These are phyloP conservation scores for Meiosimyza platycephala DNA, from an alignment of 2,888 invertebrate genomes.

Conservation along the genomic window DNA sequence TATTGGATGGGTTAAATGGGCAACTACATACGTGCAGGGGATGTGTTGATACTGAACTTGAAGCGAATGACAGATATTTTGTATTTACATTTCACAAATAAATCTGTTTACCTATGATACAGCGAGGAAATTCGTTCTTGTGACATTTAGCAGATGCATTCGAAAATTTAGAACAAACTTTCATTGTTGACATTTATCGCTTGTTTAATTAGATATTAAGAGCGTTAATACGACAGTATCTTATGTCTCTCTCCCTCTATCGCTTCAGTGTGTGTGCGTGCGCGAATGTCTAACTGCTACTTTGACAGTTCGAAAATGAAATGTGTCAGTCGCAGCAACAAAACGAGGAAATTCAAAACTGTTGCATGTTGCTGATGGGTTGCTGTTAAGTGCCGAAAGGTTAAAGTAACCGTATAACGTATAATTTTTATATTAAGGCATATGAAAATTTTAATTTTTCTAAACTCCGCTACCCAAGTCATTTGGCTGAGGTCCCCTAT, in stretches of 20 bases:
- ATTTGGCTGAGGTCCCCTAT: too few relatives aligned
- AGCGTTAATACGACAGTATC: neutral
- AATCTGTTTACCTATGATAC: too few relatives aligned
- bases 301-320: conserved; percentile 16
- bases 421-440: conserved; percentile 37
- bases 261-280: neutral
- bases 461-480: too few relatives aligned
- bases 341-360: neutral
- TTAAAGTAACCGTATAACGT: conserved; percentile 3
- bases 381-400: neutral
- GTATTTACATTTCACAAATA: neutral
- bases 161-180: neutral
- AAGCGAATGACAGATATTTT: neutral
- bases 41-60: too few relatives aligned
- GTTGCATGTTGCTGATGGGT: conserved; percentile 23
- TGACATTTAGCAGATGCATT: too few relatives aligned
- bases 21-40: too few relatives aligned
- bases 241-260: neutral
- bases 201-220: conserved; percentile 10
- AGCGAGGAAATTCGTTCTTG: too few relatives aligned
- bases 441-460: conserved; percentile 37
- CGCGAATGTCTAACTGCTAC: too few relatives aligned
- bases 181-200: conserved; percentile 21
- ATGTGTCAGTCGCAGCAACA: neutral
- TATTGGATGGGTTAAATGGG: too few relatives aligned